Base-by-base conservation (phyloP, 2,113 vertebrate species). In the Indicator indicator region DNA sequence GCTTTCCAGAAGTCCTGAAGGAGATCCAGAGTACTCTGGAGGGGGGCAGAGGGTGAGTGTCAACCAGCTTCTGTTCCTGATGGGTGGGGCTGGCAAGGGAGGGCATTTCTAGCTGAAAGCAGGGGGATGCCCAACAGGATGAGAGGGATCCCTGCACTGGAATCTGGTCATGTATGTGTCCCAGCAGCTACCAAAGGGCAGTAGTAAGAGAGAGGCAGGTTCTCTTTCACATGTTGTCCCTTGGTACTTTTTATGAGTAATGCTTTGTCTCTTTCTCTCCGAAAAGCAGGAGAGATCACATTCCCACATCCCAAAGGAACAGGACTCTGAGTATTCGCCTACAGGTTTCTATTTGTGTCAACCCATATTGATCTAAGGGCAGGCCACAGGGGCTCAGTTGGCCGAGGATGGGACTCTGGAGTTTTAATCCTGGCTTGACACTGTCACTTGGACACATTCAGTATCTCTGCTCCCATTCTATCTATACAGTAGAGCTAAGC, bases 11-110 rank as follows among this genome's bases (percentile, higher is more conserved):
- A 91, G 99, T 99, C 75, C 98, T 99, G 83, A 98, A 99, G 95
- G 99, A 99, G 97, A 99, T 99, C 96, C 99, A 99, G 97, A 99
- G 98, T 95, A 99, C 99, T 14, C 97, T 99, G 94, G 99, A 99
- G 97, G 98, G 98, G 54, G 98, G 98, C 63, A 98, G 98, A 86
- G 98, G 90, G 99, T 99, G 96, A 99, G 99, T 98, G 67, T 54
- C 56, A 24, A 26, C 23, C 62, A 40, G 21, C 18, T 63, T 16
- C 58, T 65, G 28, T 52, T 83, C 80, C 54, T 54, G 10, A 36
- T 50, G 83, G 23, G 24, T 38, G 63, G 76, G 74, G 6, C 63
- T 93, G 68, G 38, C 14, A 28, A 87, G 92, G 94, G 90, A 88
- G 93, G 94, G 69, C 36, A 28, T 38, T 72, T 69, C 13, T 82